Evolutionary conservation across 1,140 invertebrate genomes (phyloP), one percentile per base, ranked within the genome.

Genomic region (Patella vulgata): DNA sequence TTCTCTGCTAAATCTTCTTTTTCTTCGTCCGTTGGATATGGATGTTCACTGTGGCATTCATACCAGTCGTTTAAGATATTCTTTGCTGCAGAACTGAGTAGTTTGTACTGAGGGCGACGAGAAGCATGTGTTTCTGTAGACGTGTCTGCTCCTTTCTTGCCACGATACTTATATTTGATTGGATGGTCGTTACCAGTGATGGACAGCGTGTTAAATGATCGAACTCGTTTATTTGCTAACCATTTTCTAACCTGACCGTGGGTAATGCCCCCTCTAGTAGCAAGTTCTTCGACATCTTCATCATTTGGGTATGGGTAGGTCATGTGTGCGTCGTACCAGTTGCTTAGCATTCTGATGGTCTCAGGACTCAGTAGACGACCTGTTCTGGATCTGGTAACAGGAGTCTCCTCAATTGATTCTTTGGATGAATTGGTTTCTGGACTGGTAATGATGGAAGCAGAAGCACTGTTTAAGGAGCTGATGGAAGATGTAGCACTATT

Each of bases 221-320:
- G 66, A 1, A 77, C 76, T 43, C 75, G 71, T 59, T 75, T 78
- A 62, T 80, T 80, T 33, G 76, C 76, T 66, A 79, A 68, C 78
- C 78, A 80, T 36, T 80, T 80, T 42, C 77, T 78, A 21, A 80
- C 75, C 46, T 80, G 78, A 14, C 59, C 65, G 6, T 47, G 59
- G 12, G 67, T 72, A 12, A 77, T 68, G 39, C 68, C 69, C 9
- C 61, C 66, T 17, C 27, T 23, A n/a, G 60, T 23, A 0, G 70
- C 61, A 3, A 80, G 53, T 2, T 65, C 52, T 28, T 69, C 58
- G 4, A 75, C 73, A 5, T 71, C 70, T 19, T 66, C 46, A 17
- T 80, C 73, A 11, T 62, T 60, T 25, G 76, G 75, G 48, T 80
- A 78, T 0, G 78, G 76, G 57, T 80, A 75, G n/a, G 63, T 47